Evolutionary conservation across 2,113 vertebrate genomes (phyloP).

Genomic region (Tragulus kanchil): DNA sequence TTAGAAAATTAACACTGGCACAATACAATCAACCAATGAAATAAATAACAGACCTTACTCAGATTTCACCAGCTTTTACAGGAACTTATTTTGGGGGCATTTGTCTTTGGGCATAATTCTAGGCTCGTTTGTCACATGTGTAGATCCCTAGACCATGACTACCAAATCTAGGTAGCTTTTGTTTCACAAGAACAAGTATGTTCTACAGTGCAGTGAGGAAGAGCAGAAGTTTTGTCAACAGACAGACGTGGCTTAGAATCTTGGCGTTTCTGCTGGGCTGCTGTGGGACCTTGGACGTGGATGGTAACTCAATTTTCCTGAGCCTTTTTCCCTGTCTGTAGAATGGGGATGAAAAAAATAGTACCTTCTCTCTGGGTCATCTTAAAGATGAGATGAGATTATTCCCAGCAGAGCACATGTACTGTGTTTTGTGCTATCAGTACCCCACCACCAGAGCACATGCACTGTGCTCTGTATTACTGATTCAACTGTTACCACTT

Average conservation of each 20-base stretch:
- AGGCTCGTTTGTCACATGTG: not conserved
- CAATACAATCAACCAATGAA: not conserved
- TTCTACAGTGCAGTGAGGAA: not conserved
- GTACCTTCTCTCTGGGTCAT: not conserved
- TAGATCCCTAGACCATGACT: not conserved
- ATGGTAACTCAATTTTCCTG: not conserved
- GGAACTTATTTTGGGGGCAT: not conserved
- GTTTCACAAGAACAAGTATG: not conserved
- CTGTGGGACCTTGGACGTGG: not conserved
- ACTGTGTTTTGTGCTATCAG: not conserved
- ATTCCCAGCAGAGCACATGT: not conserved
- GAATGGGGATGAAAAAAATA: not conserved
- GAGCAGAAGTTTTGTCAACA: not conserved
- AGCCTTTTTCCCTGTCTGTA: not conserved
- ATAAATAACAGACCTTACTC: not conserved
- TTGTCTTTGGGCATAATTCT: not conserved
- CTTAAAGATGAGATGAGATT: not conserved
- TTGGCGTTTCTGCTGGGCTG: not conserved
- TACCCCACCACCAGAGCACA: not conserved
- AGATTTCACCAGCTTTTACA: not conserved
- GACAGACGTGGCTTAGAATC: not conserved
- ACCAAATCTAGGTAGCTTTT: not conserved
- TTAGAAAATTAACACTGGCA: not conserved
- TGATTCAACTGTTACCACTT: not conserved
- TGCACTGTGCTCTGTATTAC: fast-evolving